Base-by-base conservation (phyloP, 1,140 invertebrate species). In the Chrysomallon squamiferum region DNA sequence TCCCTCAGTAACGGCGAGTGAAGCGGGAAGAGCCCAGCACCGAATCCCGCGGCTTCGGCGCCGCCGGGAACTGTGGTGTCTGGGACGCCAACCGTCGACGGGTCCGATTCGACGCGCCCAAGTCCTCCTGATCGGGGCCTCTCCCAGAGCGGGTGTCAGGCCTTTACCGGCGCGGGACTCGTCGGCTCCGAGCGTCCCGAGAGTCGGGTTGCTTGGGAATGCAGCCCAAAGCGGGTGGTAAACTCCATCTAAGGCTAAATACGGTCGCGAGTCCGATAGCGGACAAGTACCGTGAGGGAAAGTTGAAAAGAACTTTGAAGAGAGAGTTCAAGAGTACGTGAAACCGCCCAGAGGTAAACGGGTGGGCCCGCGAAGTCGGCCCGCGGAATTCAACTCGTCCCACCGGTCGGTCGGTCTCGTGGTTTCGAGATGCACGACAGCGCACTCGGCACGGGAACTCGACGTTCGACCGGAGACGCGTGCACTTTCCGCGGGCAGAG, bases 241-340 rank as follows among this genome's bases (percentile, higher is more conserved):
- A 92, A 91, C 89, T 91, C 89, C 91, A 91, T 91, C 91, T 90
- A 93, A 93, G 89, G 90, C 91, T 93, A 93, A 93, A 93, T 93
- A 93, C 88, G 70, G 85, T 87, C 88, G 88, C 87, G 91, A 92
- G 90, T 91, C 91, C 91, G 91, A 93, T 92, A 93, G 92, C 89
- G 88, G 35, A 38, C 5, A 91, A 93, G 91, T 93, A 93, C 91
- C 90, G 92, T 91, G 91, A 93, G 90, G 92, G 91, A 93, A 93
- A 93, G 91, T 90, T 93, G 91, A 90, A 92, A 93, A 92, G 90
- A 38, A 38, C 35, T 92, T 91, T 93, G 91, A 92, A 92, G 88
- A 93, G 91, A 92, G 92, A 92, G 91, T 92, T 91, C 76, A 93
- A 92, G 85, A 92, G 91, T 90, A 90, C 90, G 90, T 92, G 91